Evolutionary conservation across 2,113 vertebrate species (phyloP).

Genomic region (Tapirus terrestris): DNA sequence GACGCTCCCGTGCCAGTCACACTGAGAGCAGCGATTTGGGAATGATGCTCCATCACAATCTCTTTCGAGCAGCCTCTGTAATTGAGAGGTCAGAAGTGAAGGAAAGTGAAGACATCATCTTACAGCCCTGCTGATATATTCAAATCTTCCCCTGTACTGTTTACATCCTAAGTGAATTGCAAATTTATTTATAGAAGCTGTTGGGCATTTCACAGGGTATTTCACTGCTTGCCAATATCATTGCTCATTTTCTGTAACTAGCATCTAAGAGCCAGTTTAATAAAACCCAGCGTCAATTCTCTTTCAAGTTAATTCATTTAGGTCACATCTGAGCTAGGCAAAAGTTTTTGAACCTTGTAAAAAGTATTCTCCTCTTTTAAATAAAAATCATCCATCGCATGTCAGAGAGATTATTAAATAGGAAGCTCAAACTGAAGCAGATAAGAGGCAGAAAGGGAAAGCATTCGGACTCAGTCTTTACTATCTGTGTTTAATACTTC

Average conservation of each 20-base stretch:
- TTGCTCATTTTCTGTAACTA: conserved; percentile 14
- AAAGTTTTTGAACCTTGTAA: not conserved
- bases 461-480: not conserved
- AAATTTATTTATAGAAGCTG: conserved; percentile 48
- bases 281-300: not conserved
- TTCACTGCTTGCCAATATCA: not conserved
- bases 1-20: not conserved
- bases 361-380: not conserved
- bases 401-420: not conserved
- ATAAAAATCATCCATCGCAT: not conserved
- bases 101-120: not conserved
- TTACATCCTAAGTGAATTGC: conserved; percentile 16
- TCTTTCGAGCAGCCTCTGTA: not conserved
- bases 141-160: not conserved
- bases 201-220: not conserved
- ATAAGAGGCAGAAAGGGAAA: not conserved
- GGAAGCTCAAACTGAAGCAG: not conserved
- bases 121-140: not conserved
- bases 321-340: not conserved
- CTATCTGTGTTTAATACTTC: not conserved
- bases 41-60: not conserved
- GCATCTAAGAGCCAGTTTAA: not conserved
- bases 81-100: not conserved
- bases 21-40: not conserved
- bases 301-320: conserved; percentile 39